Base-by-base conservation (phyloP, 2,888 invertebrate genomes). In the Scaptomyza reducta region DNA sequence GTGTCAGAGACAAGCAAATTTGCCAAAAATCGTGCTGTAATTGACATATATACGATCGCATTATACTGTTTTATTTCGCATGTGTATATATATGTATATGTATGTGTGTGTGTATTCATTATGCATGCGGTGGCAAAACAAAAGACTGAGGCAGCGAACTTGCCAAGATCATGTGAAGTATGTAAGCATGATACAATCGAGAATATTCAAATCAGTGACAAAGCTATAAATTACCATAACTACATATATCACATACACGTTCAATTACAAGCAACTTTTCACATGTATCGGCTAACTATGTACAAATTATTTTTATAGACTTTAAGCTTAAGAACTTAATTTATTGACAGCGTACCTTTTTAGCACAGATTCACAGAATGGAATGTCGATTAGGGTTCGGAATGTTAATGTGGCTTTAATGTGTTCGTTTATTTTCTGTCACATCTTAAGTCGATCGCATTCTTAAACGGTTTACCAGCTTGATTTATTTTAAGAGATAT, bases 21-120 rank as follows among this genome's bases (percentile, higher is more conserved):
- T 82, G 89, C 79, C 88, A 87, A 86, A 87, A 79, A 76, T 84
- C 83, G 83, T 84, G 83, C 88, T 70, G 89, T 87, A 84, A 84
- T 89, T 84, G 83, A 76, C 83, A 86, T 75, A 82, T 74, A 83
- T 86, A 83, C 67, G 70, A 29, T 38, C 54, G 54, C 55, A 68
- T 71, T 56, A 61, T 66, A 83, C 77, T 60, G 58, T 74, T 58
- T 51, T 49, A 35, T 47, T 16, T 18, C 58, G n/a, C 55, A 13
- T 25, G 10, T 44, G 4, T 41, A n/a, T 51, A 13, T 25, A 6
- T 38, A 2, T 40, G 22, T 51, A 14, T 31, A 38, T 45, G 33
- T 31, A 14, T 40, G 60, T 57, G 46, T 41, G 53, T 56, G 40
- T 42, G 65, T 13, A 54, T 74, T 68, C 77, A 88, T 88, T 87